Conservation (phyloP, 2,888 invertebrate species). For the Helleia helle region DNA sequence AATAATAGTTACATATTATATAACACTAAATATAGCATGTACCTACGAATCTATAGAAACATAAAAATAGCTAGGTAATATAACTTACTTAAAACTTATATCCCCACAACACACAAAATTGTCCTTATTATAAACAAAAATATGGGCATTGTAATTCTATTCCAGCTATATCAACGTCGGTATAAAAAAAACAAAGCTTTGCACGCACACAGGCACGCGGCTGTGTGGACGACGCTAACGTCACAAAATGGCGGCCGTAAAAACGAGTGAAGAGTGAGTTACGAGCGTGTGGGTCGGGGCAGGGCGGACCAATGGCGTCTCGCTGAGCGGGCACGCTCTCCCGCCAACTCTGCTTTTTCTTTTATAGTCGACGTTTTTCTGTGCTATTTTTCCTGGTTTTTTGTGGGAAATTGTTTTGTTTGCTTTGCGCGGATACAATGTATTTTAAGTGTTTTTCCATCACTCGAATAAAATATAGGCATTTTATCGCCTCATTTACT, state of each 20-base stretch:
- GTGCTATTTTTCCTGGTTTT: slow-evolving; percentile 66
- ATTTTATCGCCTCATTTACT: slow-evolving; percentile 12
- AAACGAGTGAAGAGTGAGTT: slow-evolving; percentile 74
- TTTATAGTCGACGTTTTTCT: slow-evolving; percentile 71
- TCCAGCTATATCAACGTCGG: neutral
- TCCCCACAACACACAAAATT: no score
- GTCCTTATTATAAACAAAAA: no score
- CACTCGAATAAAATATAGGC: slow-evolving; percentile 29
- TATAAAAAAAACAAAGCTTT: slow-evolving; percentile 27
- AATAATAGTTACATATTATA: no score
- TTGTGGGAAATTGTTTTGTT: slow-evolving; percentile 63
- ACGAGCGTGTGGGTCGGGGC: slow-evolving; percentile 34
- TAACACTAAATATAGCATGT: no score
- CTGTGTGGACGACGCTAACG: slow-evolving; percentile 44
- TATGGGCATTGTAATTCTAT: neutral
- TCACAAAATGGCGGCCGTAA: slow-evolving; percentile 74
- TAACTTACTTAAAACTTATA: no score
- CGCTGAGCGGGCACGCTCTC: slow-evolving; percentile 60
- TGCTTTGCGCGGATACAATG: slow-evolving; percentile 66
- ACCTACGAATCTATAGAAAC: no score
- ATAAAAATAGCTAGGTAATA: no score
- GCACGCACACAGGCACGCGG: slow-evolving; percentile 42
- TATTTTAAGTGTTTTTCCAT: slow-evolving; percentile 52
- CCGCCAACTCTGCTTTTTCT: slow-evolving; percentile 71
- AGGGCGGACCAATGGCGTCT: slow-evolving; percentile 51